A percentile compares a stretch with the other conserved stretches of the same genome.
These are phyloP conservation scores for Xenops minutus DNA, from an alignment of 2,797 vertebrate species.

Conservation along the genomic window DNA sequence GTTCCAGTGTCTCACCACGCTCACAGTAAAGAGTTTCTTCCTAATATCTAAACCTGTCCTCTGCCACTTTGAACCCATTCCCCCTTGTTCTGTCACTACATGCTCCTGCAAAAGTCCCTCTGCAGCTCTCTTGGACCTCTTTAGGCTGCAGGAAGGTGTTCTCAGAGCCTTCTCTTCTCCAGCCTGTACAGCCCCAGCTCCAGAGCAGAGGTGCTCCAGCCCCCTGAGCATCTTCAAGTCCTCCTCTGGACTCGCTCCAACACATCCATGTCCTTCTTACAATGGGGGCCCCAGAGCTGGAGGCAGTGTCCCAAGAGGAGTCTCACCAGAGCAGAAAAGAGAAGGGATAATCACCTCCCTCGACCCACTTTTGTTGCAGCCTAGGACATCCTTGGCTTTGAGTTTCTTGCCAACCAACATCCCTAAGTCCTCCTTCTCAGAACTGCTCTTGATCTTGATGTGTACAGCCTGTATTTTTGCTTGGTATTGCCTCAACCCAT, in stretches of 20 bases:
- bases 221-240: rapidly evolving
- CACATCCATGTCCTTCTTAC: neutral
- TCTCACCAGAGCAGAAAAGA: neutral
- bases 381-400: neutral
- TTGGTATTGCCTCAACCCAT: neutral
- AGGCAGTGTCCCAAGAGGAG: no score
- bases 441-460: neutral
- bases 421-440: neutral
- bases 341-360: neutral
- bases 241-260: neutral
- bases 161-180: neutral
- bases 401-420: neutral
- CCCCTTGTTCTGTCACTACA: neutral
- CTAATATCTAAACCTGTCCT: neutral
- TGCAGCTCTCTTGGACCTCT: neutral
- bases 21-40: neutral
- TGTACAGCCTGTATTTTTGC: neutral
- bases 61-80: neutral
- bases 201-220: neutral
- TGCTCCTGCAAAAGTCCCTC: neutral
- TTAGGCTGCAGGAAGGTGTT: neutral
- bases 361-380: neutral
- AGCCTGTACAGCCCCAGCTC: neutral
- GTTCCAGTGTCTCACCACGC: neutral
- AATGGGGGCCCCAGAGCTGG: neutral